phyloP scores from a whole-genome alignment of 2,113 vertebrate species.

The Rana temporaria region DNA sequence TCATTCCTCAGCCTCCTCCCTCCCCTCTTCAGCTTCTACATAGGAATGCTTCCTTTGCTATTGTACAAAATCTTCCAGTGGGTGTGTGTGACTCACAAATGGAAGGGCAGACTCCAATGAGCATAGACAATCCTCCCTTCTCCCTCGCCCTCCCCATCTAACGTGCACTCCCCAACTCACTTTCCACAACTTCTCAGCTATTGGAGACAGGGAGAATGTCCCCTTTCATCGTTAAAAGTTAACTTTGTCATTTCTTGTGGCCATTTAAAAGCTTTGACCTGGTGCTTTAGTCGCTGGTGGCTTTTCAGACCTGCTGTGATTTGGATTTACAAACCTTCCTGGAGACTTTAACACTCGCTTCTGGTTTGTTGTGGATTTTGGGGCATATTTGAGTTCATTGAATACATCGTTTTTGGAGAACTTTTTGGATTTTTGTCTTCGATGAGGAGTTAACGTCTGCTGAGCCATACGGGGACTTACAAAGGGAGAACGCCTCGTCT shows the following conservation, averaged over 20 bases:
- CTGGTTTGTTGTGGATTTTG: conserved; percentile 7
- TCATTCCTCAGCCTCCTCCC: conserved; percentile 14
- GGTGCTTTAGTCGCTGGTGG: not conserved
- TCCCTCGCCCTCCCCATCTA: conserved; percentile 25
- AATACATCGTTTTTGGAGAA: not conserved
- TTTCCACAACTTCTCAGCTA: not conserved
- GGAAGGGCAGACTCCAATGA: conserved; percentile 10
- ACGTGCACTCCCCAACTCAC: conserved; percentile 25
- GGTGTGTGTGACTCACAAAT: conserved; percentile 38
- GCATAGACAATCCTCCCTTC: conserved; percentile 15
- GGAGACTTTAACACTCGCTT: not conserved
- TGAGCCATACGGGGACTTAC: not conserved
- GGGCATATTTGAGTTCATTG: not conserved
- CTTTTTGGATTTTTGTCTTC: not conserved
- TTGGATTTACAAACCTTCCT: not conserved
- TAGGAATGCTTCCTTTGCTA: conserved; percentile 43
- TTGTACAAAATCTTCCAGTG: conserved; percentile 15
- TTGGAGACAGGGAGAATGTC: not conserved
- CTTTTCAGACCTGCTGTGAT: not conserved
- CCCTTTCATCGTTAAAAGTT: not conserved
- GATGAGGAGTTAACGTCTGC: conserved; percentile 20
- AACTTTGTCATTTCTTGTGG: not conserved
- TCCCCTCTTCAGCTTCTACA: conserved; percentile 14
- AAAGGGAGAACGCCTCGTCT: not conserved
- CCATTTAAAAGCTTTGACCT: not conserved